Evolutionary conservation across 2,888 invertebrate genomes (phyloP), one percentile per base, ranked within the genome.

Genomic region (Acanthosoma haemorrhoidale): DNA sequence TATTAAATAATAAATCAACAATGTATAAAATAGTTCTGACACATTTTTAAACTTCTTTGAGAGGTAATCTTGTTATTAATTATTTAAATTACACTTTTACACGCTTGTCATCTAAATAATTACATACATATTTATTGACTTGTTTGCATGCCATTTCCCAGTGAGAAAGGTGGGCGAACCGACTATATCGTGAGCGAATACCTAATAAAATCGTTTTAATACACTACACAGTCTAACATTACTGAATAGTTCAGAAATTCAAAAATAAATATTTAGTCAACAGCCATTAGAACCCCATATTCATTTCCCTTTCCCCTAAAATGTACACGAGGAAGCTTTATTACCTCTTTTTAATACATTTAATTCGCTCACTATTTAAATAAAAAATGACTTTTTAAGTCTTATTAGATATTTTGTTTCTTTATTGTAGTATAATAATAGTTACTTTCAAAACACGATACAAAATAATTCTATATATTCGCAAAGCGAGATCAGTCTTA

Each of bases 401-500:
- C 36, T 61, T 61, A 61, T 36, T 38, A 21, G 61, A 61, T 34
- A 60, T 34, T 36, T 36, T 61, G n/a, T n/a, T 59, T 60, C 13
- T 34, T 61, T 36, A 61, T 61, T 36, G 61, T 36, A 61, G 61
- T 61, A 61, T 61, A 31, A 31, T 32, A 32, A 29, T 61, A 41
- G 13, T 16, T 41, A 21, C 36, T 34, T 61, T 21, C 36, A 36
- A 36, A 36, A 38, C 32, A 21, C 15, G 21, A 36, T 61, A 61
- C 61, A 61, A 61, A 61, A 61, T 61, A 61, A 61, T 34, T 61
- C 61, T 61, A 61, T 61, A 61, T 61, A 61, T 61, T 61, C 61
- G 72, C 72, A 67, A 66, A 72, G 68, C 71, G 73, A 72, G 72
- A 76, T 82, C 82, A 82, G 82, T 82, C 82, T 82, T 79, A n/a